Evolutionary conservation across 2,113 vertebrate genomes (phyloP), one percentile per base, ranked within the genome.

Genomic region (Podocnemis expansa): DNA sequence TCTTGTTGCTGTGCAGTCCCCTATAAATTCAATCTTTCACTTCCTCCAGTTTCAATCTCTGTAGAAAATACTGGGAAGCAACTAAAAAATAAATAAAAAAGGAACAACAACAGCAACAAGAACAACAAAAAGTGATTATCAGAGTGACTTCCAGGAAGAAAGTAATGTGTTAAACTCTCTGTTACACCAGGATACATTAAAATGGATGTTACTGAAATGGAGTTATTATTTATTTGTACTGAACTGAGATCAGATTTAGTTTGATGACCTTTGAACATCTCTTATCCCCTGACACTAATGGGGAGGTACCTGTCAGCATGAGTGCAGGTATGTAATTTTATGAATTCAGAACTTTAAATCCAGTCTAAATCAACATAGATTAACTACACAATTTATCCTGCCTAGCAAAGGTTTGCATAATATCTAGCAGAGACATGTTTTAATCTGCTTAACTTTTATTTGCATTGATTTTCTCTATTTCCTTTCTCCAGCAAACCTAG

Each of bases 311-410:
- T 9, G 34, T 51, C 94, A 86, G 63, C 52, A 49, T 47, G n/a
- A 84, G 9, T 67, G 24, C 14, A 82, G 82, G 81, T 25, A 90
- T 85, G 91, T 38, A 10, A 87, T 89, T 49, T 60, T 94, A 2
- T 4, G 82, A 94, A 90, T 83, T 81, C 52, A 93, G 84, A 60
- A 87, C 75, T 80, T 84, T 85, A 89, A 96, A 80, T 92, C n/a
- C 63, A 58, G 6, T 47, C 84, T 92, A 90, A 93, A 52, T 90
- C 29, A 91, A 89, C 43, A 70, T 8, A 85, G 34, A 11, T 70
- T 78, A 6, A 83, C 89, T 60, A 76, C 31, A 9, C 2, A 82
- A 55, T 47, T 85, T 87, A 91, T 89, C 2, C 19, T 70, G 67
- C 52, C 45, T 56, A 89, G 38, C 14, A 52, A n/a, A 96, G 89